Evolutionary conservation across 2,888 invertebrate genomes (phyloP).

Genomic region (Luperina testacea): DNA sequence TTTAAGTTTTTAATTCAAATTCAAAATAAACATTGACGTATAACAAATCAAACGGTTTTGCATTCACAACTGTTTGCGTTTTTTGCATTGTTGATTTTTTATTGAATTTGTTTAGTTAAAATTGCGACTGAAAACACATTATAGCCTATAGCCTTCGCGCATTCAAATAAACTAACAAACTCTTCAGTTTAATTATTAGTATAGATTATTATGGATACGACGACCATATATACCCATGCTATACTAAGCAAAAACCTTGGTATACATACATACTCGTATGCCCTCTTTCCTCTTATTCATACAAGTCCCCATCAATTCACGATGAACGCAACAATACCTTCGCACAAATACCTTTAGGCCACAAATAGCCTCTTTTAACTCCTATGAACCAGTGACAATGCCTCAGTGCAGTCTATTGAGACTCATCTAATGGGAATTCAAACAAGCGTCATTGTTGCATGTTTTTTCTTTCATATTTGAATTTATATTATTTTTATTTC

Average conservation of each 20-base stretch:
- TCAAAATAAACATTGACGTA: no score
- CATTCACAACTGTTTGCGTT: no score
- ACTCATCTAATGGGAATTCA: conserved; percentile 23
- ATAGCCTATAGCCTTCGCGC: no score
- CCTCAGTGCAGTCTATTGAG: conserved; percentile 31
- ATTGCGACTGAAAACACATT: no score
- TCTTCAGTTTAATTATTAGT: background rate
- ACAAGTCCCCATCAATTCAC: conserved; percentile 12
- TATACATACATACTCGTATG: no score
- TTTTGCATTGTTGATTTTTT: no score
- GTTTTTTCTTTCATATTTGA: conserved; percentile 11
- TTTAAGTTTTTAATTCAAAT: no score
- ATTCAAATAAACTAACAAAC: background rate
- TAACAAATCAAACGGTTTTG: no score
- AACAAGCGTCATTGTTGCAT: conserved; percentile 17
- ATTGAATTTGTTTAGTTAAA: no score
- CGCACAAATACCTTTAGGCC: background rate
- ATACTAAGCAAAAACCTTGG: background rate
- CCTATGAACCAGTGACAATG: conserved; percentile 35
- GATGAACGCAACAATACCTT: conserved; percentile 19
- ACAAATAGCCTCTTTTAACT: conserved; percentile 17
- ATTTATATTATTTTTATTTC: conserved; percentile 38
- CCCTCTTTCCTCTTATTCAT: background rate
- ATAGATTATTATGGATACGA: background rate
- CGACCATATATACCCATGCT: background rate